These are phyloP conservation scores for human DNA, from an alignment of 2,113 vertebrate species.

Conservation along the genomic window DNA sequence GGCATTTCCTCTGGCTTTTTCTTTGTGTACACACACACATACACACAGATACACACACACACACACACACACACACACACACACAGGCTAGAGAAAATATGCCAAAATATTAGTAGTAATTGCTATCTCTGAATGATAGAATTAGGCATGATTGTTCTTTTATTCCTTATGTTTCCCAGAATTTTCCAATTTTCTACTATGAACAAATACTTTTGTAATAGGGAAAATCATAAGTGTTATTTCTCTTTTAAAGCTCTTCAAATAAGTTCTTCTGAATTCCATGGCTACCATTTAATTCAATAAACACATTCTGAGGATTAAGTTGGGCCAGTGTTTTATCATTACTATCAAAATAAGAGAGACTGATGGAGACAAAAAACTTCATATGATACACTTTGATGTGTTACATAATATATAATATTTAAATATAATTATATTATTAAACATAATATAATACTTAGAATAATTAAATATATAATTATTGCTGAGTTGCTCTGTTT, in stretches of 20 bases:
- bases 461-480: too few relatives aligned
- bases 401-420: neutral
- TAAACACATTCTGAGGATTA: constrained; percentile 2
- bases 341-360: constrained; percentile 38
- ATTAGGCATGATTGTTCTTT: neutral
- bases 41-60: too few relatives aligned
- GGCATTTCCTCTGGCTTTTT: neutral
- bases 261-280: constrained; percentile 35
- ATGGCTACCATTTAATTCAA: neutral
- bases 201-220: neutral
- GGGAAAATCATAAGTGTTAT: neutral
- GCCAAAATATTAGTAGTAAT: neutral
- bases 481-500: too few relatives aligned
- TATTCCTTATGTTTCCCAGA: neutral
- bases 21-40: neutral
- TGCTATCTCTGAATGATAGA: neutral
- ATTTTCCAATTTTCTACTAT: neutral
- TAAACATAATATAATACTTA: too few relatives aligned
- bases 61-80: too few relatives aligned
- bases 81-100: neutral
- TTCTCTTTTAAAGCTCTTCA: neutral
- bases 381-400: neutral
- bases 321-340: neutral
- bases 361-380: neutral
- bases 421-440: constrained; percentile 14